phyloP scores from a whole-genome alignment of 1,140 invertebrate species.

The Pseudomyrmex flavicornis region DNA sequence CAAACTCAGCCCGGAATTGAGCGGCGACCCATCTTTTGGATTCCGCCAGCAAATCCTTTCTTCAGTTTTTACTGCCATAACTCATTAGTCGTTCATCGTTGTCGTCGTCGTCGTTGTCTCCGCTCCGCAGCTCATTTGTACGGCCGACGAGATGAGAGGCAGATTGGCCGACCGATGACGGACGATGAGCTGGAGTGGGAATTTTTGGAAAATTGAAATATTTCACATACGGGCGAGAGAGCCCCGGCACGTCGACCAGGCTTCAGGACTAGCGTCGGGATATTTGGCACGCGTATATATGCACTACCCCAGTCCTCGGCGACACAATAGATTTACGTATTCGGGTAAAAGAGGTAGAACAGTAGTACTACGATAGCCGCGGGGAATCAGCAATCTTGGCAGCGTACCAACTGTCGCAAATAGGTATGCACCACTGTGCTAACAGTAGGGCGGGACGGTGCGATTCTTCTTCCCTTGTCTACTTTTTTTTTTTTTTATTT shows the following conservation, averaged over 20 bases:
- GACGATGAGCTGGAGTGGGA: slow-evolving; percentile 41
- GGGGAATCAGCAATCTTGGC: slow-evolving; percentile 79
- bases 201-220: slow-evolving; percentile 76
- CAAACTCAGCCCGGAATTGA: slow-evolving; percentile 25
- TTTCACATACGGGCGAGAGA: slow-evolving; percentile 51
- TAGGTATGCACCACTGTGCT: slow-evolving; percentile 76
- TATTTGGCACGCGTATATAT: slow-evolving; percentile 76
- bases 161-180: slow-evolving; percentile 55
- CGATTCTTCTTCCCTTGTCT: slow-evolving; percentile 64
- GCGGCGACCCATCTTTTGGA: slow-evolving; percentile 27
- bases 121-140: slow-evolving; percentile 60
- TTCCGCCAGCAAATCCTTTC: slow-evolving; percentile 18
- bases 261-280: slow-evolving; percentile 53
- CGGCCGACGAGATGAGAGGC: slow-evolving; percentile 2
- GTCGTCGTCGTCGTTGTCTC: slow-evolving; percentile 34
- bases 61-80: slow-evolving; percentile 49
- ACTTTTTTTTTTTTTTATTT: neutral
- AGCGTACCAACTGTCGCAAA: slow-evolving; percentile 78
- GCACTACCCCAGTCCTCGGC: slow-evolving; percentile 67
- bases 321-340: slow-evolving; percentile 80
- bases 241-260: slow-evolving; percentile 26
- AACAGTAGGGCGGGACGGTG: slow-evolving; percentile 67
- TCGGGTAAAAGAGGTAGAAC: slow-evolving; percentile 76
- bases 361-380: slow-evolving; percentile 78
- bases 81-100: slow-evolving; percentile 58